These are phyloP conservation scores for Xenopus borealis DNA, from an alignment of 2,113 vertebrate genomes.

Conservation along the genomic window DNA sequence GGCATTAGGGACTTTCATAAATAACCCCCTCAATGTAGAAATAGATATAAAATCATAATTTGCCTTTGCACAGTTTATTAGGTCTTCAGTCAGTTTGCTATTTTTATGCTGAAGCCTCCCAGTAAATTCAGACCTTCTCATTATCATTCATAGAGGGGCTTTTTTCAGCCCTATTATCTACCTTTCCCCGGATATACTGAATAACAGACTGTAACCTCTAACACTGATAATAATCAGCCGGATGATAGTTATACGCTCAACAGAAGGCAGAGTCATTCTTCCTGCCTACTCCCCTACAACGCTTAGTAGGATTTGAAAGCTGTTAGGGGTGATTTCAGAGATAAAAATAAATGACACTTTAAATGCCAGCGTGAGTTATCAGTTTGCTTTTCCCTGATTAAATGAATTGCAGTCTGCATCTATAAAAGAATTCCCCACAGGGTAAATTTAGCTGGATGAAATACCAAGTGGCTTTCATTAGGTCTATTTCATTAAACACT, in stretches of 20 bases:
- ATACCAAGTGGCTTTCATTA: constrained; percentile 47
- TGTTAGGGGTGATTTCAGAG: constrained; percentile 42
- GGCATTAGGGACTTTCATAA: too few species aligned
- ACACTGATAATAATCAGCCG: neutral
- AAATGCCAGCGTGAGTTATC: constrained; percentile 44
- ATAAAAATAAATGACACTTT: constrained; percentile 47
- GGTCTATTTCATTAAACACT: constrained; percentile 47
- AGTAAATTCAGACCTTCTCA: neutral
- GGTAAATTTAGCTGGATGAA: constrained; percentile 40
- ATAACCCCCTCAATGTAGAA: too few species aligned
- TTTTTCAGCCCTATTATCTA: neutral
- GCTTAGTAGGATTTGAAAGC: constrained; percentile 19
- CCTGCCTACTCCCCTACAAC: constrained; percentile 15
- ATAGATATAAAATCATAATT: too few species aligned
- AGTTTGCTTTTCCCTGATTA: constrained; percentile 43
- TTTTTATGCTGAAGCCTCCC: too few species aligned
- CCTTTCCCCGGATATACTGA: neutral
- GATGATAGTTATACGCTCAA: constrained; percentile 27
- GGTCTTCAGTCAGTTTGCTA: too few species aligned
- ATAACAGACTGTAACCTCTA: neutral
- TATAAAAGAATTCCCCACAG: constrained; percentile 42
- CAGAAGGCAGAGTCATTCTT: constrained; percentile 9
- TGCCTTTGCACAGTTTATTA: too few species aligned
- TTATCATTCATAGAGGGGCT: neutral
- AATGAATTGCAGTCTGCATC: constrained; percentile 46